These are phyloP conservation scores for Castor canadensis DNA, from an alignment of 2,113 vertebrate genomes.

Conservation along the genomic window DNA sequence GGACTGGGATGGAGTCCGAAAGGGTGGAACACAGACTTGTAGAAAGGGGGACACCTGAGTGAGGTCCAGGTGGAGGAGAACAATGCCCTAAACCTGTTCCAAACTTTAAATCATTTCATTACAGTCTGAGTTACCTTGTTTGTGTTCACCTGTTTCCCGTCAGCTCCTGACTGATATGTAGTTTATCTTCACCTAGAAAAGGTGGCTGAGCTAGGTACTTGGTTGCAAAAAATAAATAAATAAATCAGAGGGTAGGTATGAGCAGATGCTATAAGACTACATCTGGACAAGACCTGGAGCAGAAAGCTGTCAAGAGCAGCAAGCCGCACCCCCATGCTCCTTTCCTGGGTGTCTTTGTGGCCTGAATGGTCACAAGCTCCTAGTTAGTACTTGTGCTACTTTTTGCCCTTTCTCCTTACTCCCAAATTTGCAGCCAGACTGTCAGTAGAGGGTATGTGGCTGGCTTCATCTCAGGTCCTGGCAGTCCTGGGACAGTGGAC, in stretches of 20 bases:
- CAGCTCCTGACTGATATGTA: background rate
- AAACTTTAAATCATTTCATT: background rate
- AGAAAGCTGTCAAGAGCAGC: background rate
- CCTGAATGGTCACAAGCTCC: background rate
- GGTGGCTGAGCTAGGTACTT: background rate
- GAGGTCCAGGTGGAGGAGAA: background rate
- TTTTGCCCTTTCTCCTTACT: background rate
- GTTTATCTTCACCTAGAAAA: background rate
- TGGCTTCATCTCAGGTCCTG: background rate
- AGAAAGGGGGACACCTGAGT: background rate
- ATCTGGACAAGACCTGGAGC: background rate
- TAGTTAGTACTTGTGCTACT: background rate
- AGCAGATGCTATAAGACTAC: background rate
- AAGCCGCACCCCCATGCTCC: background rate
- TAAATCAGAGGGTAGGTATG: no score
- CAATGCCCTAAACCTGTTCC: background rate
- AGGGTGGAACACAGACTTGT: background rate
- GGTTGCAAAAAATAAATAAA: background rate
- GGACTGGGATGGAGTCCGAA: background rate
- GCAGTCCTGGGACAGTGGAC: background rate
- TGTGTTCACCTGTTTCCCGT: background rate
- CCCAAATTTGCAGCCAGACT: background rate
- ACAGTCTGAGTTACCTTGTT: background rate
- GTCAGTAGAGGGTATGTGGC: background rate
- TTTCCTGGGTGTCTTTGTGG: background rate